Evolutionary conservation across 2,797 vertebrate genomes (phyloP).

Genomic region (Toxotes lorentzi): DNA sequence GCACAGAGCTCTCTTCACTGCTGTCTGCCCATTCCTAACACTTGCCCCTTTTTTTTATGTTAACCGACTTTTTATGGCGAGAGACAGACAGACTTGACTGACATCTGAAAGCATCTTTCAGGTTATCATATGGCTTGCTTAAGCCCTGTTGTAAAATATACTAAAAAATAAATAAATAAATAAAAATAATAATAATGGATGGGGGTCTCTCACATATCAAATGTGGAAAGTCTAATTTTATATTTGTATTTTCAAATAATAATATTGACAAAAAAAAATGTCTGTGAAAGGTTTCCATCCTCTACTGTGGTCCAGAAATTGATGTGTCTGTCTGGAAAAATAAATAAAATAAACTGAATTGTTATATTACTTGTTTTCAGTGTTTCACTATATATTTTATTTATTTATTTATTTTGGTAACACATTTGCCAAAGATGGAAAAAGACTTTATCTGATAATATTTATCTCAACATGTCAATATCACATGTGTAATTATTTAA

Average conservation of each 20-base stretch:
- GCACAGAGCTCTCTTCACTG: conserved; percentile 66
- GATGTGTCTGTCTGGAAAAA: conserved; percentile 97
- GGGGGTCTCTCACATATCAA: conserved; percentile 99
- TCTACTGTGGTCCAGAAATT: conserved; percentile 99
- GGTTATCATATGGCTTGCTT: conserved; percentile 97
- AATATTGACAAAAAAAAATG: conserved; percentile 91
- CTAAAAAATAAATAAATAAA: conserved; percentile 78
- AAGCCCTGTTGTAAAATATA: conserved; percentile 98
- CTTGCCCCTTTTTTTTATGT: conserved; percentile 85
- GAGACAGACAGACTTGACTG: conserved; percentile 86
- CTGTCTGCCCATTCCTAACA: conserved; percentile 84
- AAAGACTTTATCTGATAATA: conserved; percentile 9
- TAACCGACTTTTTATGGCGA: conserved; percentile 85
- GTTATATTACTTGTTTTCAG: conserved; percentile 81
- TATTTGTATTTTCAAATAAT: conserved; percentile 99
- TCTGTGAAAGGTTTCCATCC: conserved; percentile 99
- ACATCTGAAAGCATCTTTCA: conserved; percentile 96
- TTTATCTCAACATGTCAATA: conserved; percentile 30
- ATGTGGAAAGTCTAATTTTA: conserved; percentile 99
- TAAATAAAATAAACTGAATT: conserved; percentile 96
- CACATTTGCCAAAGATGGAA: conserved; percentile 14
- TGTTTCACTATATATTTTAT: conserved; percentile 63
- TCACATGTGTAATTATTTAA: conserved; percentile 5
- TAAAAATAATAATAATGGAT: conserved; percentile 87
- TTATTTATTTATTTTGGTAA: conserved; percentile 25